Base-by-base conservation (phyloP, 2,797 vertebrate genomes). In the Argya squamiceps region DNA sequence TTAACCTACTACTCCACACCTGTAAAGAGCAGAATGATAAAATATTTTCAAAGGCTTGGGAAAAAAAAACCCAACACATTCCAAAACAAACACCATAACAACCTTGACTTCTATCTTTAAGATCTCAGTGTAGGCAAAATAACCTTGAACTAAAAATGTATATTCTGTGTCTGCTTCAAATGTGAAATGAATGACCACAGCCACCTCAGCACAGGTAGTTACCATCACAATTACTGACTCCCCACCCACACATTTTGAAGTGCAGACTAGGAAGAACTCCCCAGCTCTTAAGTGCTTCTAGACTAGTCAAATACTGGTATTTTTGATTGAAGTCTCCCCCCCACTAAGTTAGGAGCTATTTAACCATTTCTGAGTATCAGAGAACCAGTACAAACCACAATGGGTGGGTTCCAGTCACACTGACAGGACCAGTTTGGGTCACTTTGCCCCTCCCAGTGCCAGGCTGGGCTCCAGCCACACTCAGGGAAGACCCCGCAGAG, bases 281-380 rank as follows among this genome's bases (percentile, higher is more conserved):
- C 46, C 16, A 32, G 55, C 39, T 59, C 88, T 79, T 67, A 80
- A 79, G 50, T 43, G 17, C 77, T 92, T 94, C 91, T 87, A 92
- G 88, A 96, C 95, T 4, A 55, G 78, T 11, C 89, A 50, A 96
- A 63, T 53, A 43, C 39, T 81, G 34, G 52, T 55, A 83, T 85
- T 97, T 94, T 86, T 89, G 63, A 91, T 14, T 81, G 9, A 79
- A 83, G 74, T 71, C 47, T 79, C 62, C 81, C 41, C 68, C 73
- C 41, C 29, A 79, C 44, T 47, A 86, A 94, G 69, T 89, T 84
- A 91, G 12, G 49, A 95, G 78, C 93, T 95, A 84, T 88, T 96
- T 95, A 96, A 96, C 69, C 94, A 88, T 84, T 95, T 82, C 49
- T 60, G 68, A 49, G 64, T 75, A 84, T 89, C 62, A 58, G 56